A percentile compares a stretch with the other conserved stretches of the same genome.
Conservation (phyloP, 2,888 invertebrate species). For the Diplazon laetatorius region DNA sequence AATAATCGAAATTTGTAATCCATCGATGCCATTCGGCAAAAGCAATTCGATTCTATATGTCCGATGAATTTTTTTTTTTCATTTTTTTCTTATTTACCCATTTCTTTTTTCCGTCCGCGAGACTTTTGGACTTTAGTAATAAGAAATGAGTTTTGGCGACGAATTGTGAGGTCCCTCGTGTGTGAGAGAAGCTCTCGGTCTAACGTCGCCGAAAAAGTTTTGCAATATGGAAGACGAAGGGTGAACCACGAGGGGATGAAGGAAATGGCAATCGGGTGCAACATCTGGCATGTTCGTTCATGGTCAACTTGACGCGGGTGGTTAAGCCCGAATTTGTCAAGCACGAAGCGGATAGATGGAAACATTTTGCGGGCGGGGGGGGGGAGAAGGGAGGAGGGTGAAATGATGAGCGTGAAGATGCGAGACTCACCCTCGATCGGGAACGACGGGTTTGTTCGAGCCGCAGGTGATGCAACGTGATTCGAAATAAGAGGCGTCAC, state of each 20-base stretch:
- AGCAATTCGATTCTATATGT: conserved; percentile 38
- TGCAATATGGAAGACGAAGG: conserved; percentile 57
- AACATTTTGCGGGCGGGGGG: not conserved
- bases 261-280: conserved; percentile 50
- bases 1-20: conserved; percentile 15
- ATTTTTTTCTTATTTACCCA: too few relatives aligned
- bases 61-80: conserved; percentile 6
- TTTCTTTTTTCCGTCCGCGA: not conserved
- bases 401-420: conserved; percentile 6
- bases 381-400: conserved; percentile 4
- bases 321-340: conserved; percentile 46
- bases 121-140: conserved; percentile 35
- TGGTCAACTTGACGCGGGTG: conserved; percentile 53
- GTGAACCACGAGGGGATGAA: conserved; percentile 12
- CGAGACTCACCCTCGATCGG: conserved; percentile 67
- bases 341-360: conserved; percentile 18
- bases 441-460: conserved; percentile 71
- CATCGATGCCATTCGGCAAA: conserved; percentile 36
- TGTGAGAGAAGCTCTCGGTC: conserved; percentile 22
- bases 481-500: conserved; percentile 77
- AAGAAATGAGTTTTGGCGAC: conserved; percentile 28
- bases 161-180: conserved; percentile 12
- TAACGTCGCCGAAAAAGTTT: conserved; percentile 57
- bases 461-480: conserved; percentile 79
- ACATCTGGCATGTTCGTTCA: conserved; percentile 30